Base-by-base conservation (phyloP, 2,888 invertebrate species). In the Apeira syringaria region DNA sequence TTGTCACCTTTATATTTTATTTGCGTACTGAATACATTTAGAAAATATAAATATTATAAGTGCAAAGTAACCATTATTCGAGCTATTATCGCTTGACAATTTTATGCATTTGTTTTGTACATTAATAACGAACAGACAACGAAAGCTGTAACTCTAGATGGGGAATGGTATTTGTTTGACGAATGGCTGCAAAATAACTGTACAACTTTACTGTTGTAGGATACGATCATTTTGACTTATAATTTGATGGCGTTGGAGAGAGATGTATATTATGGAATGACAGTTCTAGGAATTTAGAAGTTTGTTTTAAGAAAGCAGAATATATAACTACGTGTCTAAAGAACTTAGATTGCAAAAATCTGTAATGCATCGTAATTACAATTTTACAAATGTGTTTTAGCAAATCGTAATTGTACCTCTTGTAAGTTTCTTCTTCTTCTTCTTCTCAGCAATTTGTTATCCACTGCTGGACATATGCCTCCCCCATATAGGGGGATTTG, bases 81-180 rank as follows among this genome's bases (percentile, higher is more conserved):
- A 48, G 57, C 57, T 55, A 61, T 61, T 64, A 59, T 68, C 61
- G 56, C 50, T 54, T 59, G 67, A 68, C 63, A 58, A 68, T 66
- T 68, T 68, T 64, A 68, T 62, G 55, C 44, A 28, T 34, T 32
- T 22, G 43, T 36, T 45, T 32, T 9, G 44, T 53, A 54, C 53
- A 49, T 59, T 51, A 53, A 53, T 51, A 40, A 50, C 49, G 28
- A 7, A 47, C 30, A 24, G 45, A 45, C 53, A 48, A 53, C 27
- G 47, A 49, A 48, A 53, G 56, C 40, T 56, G 61, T 56, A 56
- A 64, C 46, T 47, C 49, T 54, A 57, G 50, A 56, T 27, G 38
- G 39, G 30, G 52, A 58, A 13, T 11, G 40, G 32, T 36, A 27
- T 13, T 38, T 37, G 29, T 29, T 9, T 28, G 22, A 45, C 9